Evolutionary conservation across 2,888 invertebrate species (phyloP).

Genomic region (Thereva unica): DNA sequence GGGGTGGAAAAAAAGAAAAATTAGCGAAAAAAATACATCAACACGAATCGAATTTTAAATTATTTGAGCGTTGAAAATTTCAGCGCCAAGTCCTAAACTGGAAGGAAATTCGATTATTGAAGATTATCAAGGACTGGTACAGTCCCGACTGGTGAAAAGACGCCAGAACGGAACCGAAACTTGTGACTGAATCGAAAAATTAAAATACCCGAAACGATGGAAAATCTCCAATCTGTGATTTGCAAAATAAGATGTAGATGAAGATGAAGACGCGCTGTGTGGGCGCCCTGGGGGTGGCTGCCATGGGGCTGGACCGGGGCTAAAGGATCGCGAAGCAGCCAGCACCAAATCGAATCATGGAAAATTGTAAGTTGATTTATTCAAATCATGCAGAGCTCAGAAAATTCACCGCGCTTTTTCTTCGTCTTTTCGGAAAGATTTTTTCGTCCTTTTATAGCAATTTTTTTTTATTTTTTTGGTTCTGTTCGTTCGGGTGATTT

Average conservation of each 20-base stretch:
- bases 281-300: not conserved
- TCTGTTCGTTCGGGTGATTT: constrained; percentile 15
- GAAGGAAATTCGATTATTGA: constrained; percentile 26
- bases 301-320: not conserved
- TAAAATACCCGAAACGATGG: constrained; percentile 23
- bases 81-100: constrained; percentile 2
- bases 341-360: constrained; percentile 28
- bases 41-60: not conserved
- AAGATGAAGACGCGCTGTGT: not conserved
- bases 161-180: not conserved
- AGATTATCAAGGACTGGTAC: constrained; percentile 25
- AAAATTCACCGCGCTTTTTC: constrained; percentile 25
- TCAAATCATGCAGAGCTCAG: constrained; percentile 34
- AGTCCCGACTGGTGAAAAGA: not conserved
- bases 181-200: constrained; percentile 17
- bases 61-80: constrained; percentile 18
- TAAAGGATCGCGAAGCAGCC: too few relatives aligned
- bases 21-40: not conserved
- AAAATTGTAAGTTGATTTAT: constrained; percentile 36
- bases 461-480: not conserved
- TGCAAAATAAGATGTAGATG: not conserved
- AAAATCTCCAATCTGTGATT: constrained; percentile 13
- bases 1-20: constrained; percentile 5
- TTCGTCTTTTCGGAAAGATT: constrained; percentile 6
- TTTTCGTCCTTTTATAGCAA: not conserved